A percentile compares a stretch with the other conserved stretches of the same genome.
Evolutionary conservation across 2,113 vertebrate species (phyloP).

Genomic region (Coryphaenoides rupestris): DNA sequence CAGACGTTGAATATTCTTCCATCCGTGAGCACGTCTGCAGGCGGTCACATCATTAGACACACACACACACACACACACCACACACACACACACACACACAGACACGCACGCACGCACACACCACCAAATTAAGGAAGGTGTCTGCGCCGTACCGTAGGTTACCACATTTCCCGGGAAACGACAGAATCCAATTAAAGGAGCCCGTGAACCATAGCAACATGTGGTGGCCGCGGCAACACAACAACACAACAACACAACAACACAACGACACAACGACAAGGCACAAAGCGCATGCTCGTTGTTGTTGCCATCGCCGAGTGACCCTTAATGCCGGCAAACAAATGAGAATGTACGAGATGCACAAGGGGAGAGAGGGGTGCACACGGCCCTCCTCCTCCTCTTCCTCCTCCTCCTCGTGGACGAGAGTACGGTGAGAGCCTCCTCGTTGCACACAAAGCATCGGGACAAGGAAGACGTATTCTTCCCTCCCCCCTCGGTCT

Average conservation of each 20-base stretch:
- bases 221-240: constrained; percentile 54
- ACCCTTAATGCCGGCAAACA: constrained; percentile 63
- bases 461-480: constrained; percentile 50
- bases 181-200: constrained; percentile 61
- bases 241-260: constrained; percentile 56
- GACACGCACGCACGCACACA: constrained; percentile 27
- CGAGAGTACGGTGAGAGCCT: constrained; percentile 32
- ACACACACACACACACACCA: no score
- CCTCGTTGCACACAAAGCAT: constrained; percentile 55
- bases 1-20: no score
- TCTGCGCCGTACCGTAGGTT: constrained; percentile 56
- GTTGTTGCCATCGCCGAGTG: no score
- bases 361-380: constrained; percentile 43
- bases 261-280: constrained; percentile 67
- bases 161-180: constrained; percentile 63
- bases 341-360: constrained; percentile 63
- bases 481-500: constrained; percentile 56
- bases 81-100: constrained; percentile 25
- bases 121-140: constrained; percentile 42
- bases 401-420: constrained; percentile 55
- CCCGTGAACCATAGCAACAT: constrained; percentile 62
- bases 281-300: no score
- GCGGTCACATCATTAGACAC: no score
- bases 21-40: no score
- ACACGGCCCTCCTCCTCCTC: no score